Percentiles rank a stretch among this genome's conserved stretches.
phyloP scores from a whole-genome alignment of 1,140 invertebrate genomes.

The Medauroidea extradentata region DNA sequence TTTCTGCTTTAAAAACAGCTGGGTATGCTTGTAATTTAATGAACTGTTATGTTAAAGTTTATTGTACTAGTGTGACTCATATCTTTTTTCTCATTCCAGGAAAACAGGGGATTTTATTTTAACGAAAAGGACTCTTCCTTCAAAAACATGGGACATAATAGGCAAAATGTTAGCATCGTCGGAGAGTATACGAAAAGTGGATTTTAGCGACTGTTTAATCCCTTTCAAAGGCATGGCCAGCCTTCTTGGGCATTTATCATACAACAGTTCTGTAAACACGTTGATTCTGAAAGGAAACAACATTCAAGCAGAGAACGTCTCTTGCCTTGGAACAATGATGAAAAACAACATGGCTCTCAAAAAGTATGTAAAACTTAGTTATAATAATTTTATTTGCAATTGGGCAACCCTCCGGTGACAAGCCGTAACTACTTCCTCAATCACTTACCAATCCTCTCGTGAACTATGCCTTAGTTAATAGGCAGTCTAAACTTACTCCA shows the following conservation, averaged over 20 bases:
- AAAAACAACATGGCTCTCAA: slow-evolving; percentile 35
- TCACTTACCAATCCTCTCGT: too few relatives aligned
- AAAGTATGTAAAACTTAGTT: slow-evolving; percentile 5
- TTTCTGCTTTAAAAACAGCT: background rate
- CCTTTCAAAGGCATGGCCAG: slow-evolving; percentile 31
- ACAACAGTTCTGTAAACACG: slow-evolving; percentile 35
- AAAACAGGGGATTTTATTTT: slow-evolving; percentile 2
- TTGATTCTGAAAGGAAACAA: slow-evolving; percentile 45
- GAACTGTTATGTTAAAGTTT: background rate
- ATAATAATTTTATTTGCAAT: too few relatives aligned
- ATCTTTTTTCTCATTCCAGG: background rate
- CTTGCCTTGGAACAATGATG: slow-evolving; percentile 38
- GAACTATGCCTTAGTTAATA: too few relatives aligned
- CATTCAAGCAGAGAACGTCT: slow-evolving; percentile 34
- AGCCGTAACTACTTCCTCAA: too few relatives aligned
- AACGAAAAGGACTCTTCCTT: background rate
- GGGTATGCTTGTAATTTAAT: background rate
- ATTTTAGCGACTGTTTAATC: slow-evolving; percentile 41
- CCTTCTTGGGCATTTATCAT: slow-evolving; percentile 36
- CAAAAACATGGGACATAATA: slow-evolving; percentile 5
- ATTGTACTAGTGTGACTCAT: background rate
- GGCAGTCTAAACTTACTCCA: too few relatives aligned
- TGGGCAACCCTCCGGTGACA: too few relatives aligned
- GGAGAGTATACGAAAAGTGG: background rate
- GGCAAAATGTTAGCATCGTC: slow-evolving; percentile 4